Evolutionary conservation across 2,888 invertebrate species (phyloP), one percentile per base, ranked within the genome.

Genomic region (Nasonia oneida): DNA sequence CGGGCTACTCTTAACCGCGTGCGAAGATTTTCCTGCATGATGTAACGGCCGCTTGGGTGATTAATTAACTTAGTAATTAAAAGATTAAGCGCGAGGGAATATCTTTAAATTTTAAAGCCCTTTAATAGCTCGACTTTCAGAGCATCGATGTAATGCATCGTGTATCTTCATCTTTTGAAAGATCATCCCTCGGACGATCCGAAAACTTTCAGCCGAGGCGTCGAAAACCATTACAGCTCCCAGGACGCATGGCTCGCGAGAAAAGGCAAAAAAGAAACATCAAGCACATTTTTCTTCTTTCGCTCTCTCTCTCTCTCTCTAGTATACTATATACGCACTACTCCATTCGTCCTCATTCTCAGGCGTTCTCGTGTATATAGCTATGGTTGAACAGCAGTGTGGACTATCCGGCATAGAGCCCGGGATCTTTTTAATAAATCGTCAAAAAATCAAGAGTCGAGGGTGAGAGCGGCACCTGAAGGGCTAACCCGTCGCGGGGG

Each of bases 351-450:
- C 73, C 75, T 53, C 50, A 64, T 81, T 81, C 77, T 73, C 73
- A 78, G 64, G 50, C 67, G 42, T 8, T 53, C 77, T 77, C 76
- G n/a, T 29, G 53, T 18, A 53, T 18, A 53, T 18, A 53, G 3
- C 15, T 53, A 53, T 53, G 15, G 15, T 18, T 53, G 3, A 2
- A 53, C 53, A 53, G 53, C 18, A 53, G 15, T 53, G 4, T 6
- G 53, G 18, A 53, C 18, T 53, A 53, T 18, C 53, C 53, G 18
- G 18, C 18, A 53, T 18, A 53, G 53, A 53, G n/a, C 57, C 57
- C 57, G 57, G 57, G 74, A 75, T 82, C 79, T 70, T 84, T 82
- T 87, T 84, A 87, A 87, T 84, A 87, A 84, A 87, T 84, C 79
- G 84, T 84, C 79, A 79, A 86, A 86, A 81, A 81, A 73, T 81